Evolutionary conservation across 2,113 vertebrate genomes (phyloP).

Genomic region (Ammodramus savannarum): DNA sequence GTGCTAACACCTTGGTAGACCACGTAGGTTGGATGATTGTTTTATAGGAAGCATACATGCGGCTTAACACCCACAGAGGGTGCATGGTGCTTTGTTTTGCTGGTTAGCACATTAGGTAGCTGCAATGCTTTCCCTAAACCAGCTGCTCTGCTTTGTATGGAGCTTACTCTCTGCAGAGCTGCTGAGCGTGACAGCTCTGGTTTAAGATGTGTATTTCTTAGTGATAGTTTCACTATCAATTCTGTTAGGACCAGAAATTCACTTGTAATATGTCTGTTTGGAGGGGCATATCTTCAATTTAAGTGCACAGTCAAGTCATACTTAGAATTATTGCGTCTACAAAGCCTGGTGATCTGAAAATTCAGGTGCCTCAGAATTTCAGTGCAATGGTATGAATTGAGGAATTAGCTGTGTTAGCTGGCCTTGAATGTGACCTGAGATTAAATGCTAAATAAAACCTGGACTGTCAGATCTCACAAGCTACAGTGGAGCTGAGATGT

Average conservation of each 20-base stretch:
- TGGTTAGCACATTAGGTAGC: neutral
- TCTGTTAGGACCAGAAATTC: neutral
- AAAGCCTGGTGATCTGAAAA: neutral
- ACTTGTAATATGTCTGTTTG: neutral
- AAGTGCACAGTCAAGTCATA: neutral
- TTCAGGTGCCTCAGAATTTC: neutral
- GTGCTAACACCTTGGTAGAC: neutral
- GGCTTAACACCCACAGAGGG: neutral
- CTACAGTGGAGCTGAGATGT: neutral
- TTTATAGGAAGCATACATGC: neutral
- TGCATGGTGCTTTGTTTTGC: neutral
- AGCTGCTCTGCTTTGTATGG: neutral
- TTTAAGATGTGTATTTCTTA: neutral
- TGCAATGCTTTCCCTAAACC: neutral
- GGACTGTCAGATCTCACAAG: neutral
- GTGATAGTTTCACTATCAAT: neutral
- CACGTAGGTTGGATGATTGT: neutral
- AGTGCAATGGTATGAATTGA: neutral
- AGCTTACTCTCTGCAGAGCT: neutral
- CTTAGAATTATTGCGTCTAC: neutral
- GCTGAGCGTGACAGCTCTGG: rapidly evolving
- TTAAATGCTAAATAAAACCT: neutral
- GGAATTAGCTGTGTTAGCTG: neutral
- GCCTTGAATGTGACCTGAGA: neutral
- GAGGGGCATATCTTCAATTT: neutral